Conservation (phyloP, 2,797 vertebrate genomes). For the Notoglanidium macrostoma region DNA sequence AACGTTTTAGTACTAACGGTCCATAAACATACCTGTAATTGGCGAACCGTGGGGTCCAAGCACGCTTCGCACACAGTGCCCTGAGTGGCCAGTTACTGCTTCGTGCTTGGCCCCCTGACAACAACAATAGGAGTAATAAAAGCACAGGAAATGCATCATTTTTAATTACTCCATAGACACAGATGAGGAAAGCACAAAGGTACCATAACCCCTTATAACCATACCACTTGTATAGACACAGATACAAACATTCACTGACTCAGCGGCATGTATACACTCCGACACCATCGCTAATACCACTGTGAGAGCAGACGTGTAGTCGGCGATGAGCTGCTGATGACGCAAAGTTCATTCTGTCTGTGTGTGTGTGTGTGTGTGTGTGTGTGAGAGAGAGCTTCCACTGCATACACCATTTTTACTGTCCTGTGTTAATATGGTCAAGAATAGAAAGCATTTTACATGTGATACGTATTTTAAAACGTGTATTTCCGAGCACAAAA, state of each 20-base stretch:
- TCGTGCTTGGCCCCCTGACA: too few relatives aligned
- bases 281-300: constrained; percentile 21
- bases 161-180: neutral
- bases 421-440: neutral
- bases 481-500: neutral
- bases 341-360: constrained; percentile 7
- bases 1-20: neutral
- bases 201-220: neutral
- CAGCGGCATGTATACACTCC: neutral
- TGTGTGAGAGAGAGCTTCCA: neutral
- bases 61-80: neutral
- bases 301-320: constrained; percentile 36
- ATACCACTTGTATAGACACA: neutral
- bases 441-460: neutral
- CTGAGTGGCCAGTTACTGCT: neutral
- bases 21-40: neutral
- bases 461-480: neutral
- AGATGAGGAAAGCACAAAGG: neutral
- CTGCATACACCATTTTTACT: neutral
- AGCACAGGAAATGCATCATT: neutral
- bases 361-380: constrained; percentile 11
- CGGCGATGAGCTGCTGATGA: constrained; percentile 27
- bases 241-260: neutral
- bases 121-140: neutral
- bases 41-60: neutral